Base-by-base conservation (phyloP, 2,888 invertebrate species). In the Noctua janthe region DNA sequence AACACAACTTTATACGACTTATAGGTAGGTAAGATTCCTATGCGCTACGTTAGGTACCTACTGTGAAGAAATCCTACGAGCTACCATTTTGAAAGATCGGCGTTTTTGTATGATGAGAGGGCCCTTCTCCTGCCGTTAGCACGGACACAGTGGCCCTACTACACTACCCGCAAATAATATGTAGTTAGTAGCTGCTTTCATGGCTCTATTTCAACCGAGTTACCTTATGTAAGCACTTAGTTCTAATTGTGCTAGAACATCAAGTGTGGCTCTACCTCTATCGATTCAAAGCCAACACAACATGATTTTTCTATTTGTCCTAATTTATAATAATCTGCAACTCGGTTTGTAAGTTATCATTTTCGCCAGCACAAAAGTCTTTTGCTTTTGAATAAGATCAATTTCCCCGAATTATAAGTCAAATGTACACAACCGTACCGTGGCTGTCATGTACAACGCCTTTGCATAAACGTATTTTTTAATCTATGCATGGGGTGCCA, bases 381-480 rank as follows among this genome's bases (percentile, higher is more conserved):
- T 64, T 69, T 67, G 43, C 67, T 56, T 49, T 56, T 74, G 6
- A 13, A 0, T 6, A 39, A 1, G 35, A 56, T 73, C 35, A 8
- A 10, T 54, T 43, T 35, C 23, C 4, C 49, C 10, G 1, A 74
- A 82, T 39, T 80, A 35, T 20, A 39, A 20, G 43, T 35, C 17
- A 17, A 35, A 71, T 62, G 17, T 29, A 69, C 66, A 69, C 66
- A 67, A 74, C 71, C 70, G 81, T 74, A 79, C 81, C 49, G 23
- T 81, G 83, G 78, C 80, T 81, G 83, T 83, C 73, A 84, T 76
- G 47, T 75, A 79, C 71, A 84, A 89, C 88, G 81, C 87, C 89
- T 89, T 89, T 89, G 86, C 84, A 86, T 84, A 88, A 89, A 88
- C 74, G 69, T 81, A 72, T 80, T 75, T 77, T 74, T 77, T 76